phyloP scores from a whole-genome alignment of 2,113 vertebrate genomes.

The Rafetus swinhoei region DNA sequence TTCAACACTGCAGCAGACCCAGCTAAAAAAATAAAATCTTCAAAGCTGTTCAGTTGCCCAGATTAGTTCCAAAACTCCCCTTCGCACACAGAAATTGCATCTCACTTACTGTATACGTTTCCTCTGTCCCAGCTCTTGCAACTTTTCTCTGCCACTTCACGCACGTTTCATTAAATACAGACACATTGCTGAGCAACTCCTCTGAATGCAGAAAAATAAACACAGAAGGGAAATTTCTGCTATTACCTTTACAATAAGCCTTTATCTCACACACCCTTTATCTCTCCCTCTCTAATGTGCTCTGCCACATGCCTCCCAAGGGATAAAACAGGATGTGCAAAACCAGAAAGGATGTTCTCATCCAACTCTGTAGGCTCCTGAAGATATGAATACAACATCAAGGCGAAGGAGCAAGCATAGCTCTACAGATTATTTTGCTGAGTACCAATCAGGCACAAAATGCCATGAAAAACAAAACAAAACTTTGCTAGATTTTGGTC shows the following conservation, averaged over 20 bases:
- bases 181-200: constrained; percentile 78
- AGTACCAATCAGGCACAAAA: background rate
- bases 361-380: background rate
- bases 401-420: background rate
- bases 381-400: background rate
- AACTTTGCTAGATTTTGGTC: background rate
- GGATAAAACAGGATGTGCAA: background rate
- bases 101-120: constrained; percentile 77
- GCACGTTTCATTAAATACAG: constrained; percentile 87
- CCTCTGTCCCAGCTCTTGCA: constrained; percentile 57
- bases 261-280: background rate
- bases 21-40: background rate
- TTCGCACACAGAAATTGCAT: background rate
- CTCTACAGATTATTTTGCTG: background rate
- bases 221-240: background rate
- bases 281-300: background rate
- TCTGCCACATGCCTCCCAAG: background rate
- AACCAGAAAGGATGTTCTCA: background rate
- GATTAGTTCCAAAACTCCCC: background rate
- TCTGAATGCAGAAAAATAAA: constrained; percentile 60
- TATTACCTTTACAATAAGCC: background rate
- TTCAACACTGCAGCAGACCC: background rate
- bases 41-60: background rate
- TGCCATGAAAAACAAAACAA: background rate
- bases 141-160: constrained; percentile 85